Evolutionary conservation across 2,888 invertebrate species (phyloP).

Genomic region (Orchesella flavescens): DNA sequence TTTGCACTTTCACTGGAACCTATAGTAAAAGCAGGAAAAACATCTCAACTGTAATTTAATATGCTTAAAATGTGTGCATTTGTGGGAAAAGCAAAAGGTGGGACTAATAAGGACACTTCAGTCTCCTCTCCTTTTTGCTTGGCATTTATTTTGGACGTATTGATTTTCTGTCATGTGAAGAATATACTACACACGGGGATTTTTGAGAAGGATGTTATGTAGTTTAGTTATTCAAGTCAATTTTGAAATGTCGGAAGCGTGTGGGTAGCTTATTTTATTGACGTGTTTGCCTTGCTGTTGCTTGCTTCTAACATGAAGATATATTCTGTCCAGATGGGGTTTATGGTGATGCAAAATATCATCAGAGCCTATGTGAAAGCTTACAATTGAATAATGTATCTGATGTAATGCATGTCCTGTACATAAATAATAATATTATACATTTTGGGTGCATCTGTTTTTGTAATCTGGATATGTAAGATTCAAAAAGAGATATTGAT

Average conservation of each 20-base stretch:
- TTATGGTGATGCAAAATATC: too few species aligned
- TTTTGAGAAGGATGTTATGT: background rate
- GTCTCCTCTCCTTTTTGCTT: background rate
- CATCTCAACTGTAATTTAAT: too few species aligned
- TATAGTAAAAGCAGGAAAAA: too few species aligned
- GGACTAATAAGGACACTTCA: background rate
- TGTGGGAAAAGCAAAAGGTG: background rate
- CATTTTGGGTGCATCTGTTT: background rate
- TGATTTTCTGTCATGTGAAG: background rate
- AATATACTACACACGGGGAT: background rate
- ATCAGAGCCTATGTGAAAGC: background rate
- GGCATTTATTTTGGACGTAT: background rate
- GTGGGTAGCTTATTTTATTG: background rate
- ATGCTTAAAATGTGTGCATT: background rate
- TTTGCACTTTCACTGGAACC: background rate
- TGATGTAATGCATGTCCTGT: background rate
- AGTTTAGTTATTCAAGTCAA: background rate
- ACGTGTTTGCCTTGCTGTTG: background rate
- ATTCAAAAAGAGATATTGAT: too few species aligned
- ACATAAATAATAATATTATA: too few species aligned
- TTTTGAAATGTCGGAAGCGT: background rate
- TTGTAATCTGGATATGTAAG: background rate
- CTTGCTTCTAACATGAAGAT: background rate
- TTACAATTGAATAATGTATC: background rate
- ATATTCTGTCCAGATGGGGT: background rate